phyloP scores from a whole-genome alignment of 2,888 invertebrate species.

The Clitarchus hookeri region DNA sequence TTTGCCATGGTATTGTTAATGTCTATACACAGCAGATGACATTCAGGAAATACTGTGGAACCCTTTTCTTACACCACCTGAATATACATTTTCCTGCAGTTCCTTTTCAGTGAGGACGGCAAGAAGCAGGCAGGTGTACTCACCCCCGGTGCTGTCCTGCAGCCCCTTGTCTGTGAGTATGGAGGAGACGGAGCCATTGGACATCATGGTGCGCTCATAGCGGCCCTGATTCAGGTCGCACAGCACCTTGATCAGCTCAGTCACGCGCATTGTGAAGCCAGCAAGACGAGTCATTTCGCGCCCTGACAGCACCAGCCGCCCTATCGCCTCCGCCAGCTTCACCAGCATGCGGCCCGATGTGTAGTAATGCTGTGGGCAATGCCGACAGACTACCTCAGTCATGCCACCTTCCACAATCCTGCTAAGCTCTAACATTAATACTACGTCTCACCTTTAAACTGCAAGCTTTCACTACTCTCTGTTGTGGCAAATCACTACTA shows the following conservation, averaged over 20 bases:
- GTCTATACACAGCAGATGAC: no score
- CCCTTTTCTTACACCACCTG: no score
- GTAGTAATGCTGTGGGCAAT: constrained; percentile 76
- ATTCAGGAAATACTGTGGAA: no score
- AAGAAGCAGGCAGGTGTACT: neutral
- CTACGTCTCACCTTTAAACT: no score
- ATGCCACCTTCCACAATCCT: no score
- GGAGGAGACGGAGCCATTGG: constrained; percentile 17
- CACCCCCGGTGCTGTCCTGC: neutral
- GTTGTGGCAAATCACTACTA: no score
- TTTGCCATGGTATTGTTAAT: no score
- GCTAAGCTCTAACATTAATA: no score
- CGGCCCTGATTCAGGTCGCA: constrained; percentile 80
- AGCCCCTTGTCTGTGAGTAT: neutral
- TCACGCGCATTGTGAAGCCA: constrained; percentile 92
- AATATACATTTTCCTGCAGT: no score
- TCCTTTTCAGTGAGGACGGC: no score
- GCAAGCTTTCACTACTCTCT: no score
- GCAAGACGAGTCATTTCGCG: constrained; percentile 92
- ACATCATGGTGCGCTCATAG: constrained; percentile 72
- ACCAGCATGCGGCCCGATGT: constrained; percentile 95
- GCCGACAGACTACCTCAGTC: no score
- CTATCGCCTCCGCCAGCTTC: constrained; percentile 96
- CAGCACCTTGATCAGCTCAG: constrained; percentile 83
- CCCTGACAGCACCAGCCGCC: constrained; percentile 91